Evolutionary conservation across 2,113 vertebrate species (phyloP).

Genomic region (Pleuronectes platessa): DNA sequence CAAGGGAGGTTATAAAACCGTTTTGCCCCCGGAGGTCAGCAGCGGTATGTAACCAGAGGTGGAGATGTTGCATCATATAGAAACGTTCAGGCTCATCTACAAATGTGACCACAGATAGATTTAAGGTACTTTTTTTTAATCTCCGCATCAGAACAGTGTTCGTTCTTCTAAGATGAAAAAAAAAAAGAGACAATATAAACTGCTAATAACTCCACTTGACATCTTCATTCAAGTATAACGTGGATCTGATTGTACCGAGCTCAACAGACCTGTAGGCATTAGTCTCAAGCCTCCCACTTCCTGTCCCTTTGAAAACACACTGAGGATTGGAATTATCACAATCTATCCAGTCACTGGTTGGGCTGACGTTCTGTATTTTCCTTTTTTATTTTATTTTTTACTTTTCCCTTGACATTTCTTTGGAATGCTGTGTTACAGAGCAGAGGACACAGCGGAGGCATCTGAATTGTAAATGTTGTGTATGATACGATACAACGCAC

Average conservation of each 20-base stretch:
- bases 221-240: constrained; percentile 5
- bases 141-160: constrained; percentile 11
- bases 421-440: constrained; percentile 12
- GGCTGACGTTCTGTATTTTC: neutral
- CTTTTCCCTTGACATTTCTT: constrained; percentile 15
- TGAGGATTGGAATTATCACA: constrained; percentile 1
- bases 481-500: constrained; percentile 1
- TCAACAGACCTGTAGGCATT: constrained; percentile 4
- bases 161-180: neutral
- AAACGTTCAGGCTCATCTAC: constrained; percentile 17
- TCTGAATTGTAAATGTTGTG: constrained; percentile 15
- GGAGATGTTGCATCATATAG: constrained; percentile 7
- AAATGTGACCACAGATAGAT: constrained; percentile 25
- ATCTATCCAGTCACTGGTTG: constrained; percentile 2
- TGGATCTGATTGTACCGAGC: neutral
- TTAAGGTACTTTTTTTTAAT: neutral
- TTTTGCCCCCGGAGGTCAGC: neutral
- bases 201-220: constrained; percentile 4
- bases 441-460: constrained; percentile 6
- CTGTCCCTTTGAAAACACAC: constrained; percentile 18
- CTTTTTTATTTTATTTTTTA: neutral
- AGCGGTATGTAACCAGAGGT: neutral
- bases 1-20: neutral
- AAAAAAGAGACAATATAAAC: neutral
- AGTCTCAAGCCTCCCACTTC: constrained; percentile 8